Evolutionary conservation across 2,888 invertebrate genomes (phyloP), one percentile per base, ranked within the genome.

Genomic region (Hydrotaea cyrtoneurina): DNA sequence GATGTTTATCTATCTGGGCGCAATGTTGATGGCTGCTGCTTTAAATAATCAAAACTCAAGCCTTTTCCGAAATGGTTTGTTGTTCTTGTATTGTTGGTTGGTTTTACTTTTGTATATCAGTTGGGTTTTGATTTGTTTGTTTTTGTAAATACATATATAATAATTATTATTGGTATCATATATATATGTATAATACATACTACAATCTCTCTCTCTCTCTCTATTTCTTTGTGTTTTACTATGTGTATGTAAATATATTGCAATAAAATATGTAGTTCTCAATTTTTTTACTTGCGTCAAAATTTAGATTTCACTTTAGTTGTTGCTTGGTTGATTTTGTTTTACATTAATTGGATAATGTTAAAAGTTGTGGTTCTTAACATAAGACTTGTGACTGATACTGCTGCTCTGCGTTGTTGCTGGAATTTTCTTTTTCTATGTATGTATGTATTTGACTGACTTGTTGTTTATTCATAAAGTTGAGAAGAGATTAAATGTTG

Each of bases 391-490:
- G 62, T 23, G 13, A 13, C 39, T 36, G 72, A 62, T 72, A 64
- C 31, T 31, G 31, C 31, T 31, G 21, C 55, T 57, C 23, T 59
- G 23, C 17, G 17, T 64, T 64, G 19, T 0, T 26, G 39, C 55
- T 62, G 57, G 53, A 73, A 39, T 23, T 64, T 66, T 53, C 17
- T 13, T 36, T 3, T 76, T 64, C n/a, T 43, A 69, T 53, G 69
- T 80, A 73, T 10, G 21, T 82, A 73, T 87, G 83, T 81, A 84
- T 84, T 86, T 83, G 72, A 86, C 13, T 83, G 72, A 86, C 13
- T 23, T 55, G 4, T 26, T 21, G 2, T 69, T 13, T 39, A 0
- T 69, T 46, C n/a, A 62, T 15, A 62, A 15, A 31, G 17, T 46
- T 69, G 69, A 46, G 46, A 43, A 17, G 0, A 66, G 23, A 23